Percentiles rank a stretch among this genome's conserved stretches.
Evolutionary conservation across 2,888 invertebrate species (phyloP).

Genomic region (Drosophila neonasuta): DNA sequence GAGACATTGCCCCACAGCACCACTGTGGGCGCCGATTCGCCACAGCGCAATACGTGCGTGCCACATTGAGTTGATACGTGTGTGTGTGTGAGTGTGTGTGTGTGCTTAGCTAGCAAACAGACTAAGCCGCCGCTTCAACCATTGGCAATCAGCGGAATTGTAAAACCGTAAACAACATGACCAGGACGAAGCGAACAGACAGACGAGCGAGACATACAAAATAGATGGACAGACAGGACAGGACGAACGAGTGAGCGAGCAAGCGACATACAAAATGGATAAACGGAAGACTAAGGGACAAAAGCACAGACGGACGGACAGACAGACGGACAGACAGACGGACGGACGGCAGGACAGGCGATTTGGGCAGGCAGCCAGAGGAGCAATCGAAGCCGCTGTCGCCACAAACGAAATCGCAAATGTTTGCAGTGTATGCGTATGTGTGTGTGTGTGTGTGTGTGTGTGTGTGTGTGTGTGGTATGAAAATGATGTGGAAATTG

Average conservation of each 20-base stretch:
- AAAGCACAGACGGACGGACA: too few relatives aligned
- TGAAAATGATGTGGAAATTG: conserved; percentile 51
- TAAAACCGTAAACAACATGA: conserved; percentile 70
- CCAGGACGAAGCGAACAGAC: conserved; percentile 20
- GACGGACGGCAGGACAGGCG: background rate
- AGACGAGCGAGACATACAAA: conserved; percentile 12
- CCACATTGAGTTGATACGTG: background rate
- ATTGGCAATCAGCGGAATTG: conserved; percentile 71
- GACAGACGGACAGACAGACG: background rate
- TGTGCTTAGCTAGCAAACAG: conserved; percentile 43
- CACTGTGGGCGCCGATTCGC: background rate
- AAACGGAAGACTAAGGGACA: too few relatives aligned
- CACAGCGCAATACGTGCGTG: conserved; percentile 1
- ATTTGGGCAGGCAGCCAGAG: conserved; percentile 23
- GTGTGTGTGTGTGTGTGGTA: conserved; percentile 6
- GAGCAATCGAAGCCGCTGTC: conserved; percentile 57
- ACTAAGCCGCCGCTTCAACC: conserved; percentile 61
- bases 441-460: conserved; percentile 4
- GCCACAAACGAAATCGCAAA: conserved; percentile 58
- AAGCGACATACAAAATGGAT: too few relatives aligned
- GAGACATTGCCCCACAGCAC: conserved; percentile 11
- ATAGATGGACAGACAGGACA: background rate
- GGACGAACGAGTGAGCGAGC: too few relatives aligned
- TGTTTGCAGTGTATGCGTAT: conserved; percentile 35
- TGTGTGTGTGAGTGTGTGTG: conserved; percentile 14